These are phyloP conservation scores for Agrochola circellaris DNA, from an alignment of 2,888 invertebrate genomes.

Conservation along the genomic window DNA sequence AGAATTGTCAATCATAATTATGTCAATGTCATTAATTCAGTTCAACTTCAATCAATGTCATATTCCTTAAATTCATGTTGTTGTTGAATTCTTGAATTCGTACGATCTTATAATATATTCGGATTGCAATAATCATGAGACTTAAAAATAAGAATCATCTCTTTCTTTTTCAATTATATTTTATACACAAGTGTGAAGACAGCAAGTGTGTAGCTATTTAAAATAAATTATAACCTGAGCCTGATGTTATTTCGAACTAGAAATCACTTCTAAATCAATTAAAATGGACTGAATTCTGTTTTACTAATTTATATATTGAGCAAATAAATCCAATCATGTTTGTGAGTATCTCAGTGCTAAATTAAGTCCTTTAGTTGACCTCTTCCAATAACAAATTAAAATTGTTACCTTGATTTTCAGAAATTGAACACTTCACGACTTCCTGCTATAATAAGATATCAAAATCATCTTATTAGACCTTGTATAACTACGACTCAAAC, in stretches of 20 bases:
- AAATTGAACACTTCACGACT: constrained; percentile 62
- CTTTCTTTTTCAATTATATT: constrained; percentile 9
- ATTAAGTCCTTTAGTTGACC: constrained; percentile 35
- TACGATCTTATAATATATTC: not conserved
- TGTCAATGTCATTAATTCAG: no score
- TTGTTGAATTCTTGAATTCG: constrained; percentile 19
- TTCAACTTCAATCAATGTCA: not conserved
- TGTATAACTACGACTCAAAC: constrained; percentile 68
- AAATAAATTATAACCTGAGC: not conserved
- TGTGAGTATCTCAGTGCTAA: constrained; percentile 56
- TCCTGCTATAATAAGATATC: constrained; percentile 46
- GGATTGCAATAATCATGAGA: constrained; percentile 1
- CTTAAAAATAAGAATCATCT: constrained; percentile 4
- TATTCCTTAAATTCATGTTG: not conserved
- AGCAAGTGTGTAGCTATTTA: not conserved
- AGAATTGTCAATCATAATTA: no score
- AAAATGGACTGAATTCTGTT: constrained; percentile 12
- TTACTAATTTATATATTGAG: not conserved
- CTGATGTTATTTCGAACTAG: constrained; percentile 3
- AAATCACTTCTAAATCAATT: not conserved
- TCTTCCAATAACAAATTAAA: not conserved
- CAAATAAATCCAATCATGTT: constrained; percentile 53
- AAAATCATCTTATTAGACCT: constrained; percentile 52
- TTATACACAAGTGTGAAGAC: not conserved
- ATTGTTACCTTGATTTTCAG: constrained; percentile 67